phyloP scores from a whole-genome alignment of 1,140 invertebrate genomes.

The Saccostrea cuccullata region DNA sequence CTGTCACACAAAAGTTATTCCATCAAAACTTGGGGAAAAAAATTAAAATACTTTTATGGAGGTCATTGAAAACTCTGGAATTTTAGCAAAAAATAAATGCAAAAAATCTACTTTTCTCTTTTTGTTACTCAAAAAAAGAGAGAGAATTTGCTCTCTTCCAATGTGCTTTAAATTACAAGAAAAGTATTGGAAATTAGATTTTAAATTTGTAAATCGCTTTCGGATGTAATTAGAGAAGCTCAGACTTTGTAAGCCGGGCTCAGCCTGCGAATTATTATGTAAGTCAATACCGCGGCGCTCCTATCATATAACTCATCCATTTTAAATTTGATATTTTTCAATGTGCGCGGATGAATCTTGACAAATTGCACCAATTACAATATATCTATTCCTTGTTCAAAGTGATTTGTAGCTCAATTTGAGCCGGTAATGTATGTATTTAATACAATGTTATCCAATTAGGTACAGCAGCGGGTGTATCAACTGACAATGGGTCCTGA shows the following conservation, averaged over 20 bases:
- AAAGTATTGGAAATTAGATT: conserved; percentile 18
- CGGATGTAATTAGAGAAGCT: not conserved
- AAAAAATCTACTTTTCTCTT: not conserved
- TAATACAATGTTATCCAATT: not conserved
- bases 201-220: not conserved
- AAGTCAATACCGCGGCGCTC: not conserved
- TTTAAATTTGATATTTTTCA: conserved; percentile 33
- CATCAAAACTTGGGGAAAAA: not conserved
- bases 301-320: not conserved
- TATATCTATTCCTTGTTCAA: conserved; percentile 17
- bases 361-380: conserved; percentile 5
- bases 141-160: not conserved
- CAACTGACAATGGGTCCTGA: not conserved
- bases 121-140: not conserved
- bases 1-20: not conserved
- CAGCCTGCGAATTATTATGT: not conserved
- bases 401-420: conserved; percentile 11
- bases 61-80: not conserved
- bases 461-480: not conserved
- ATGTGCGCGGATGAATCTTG: not conserved
- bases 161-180: not conserved
- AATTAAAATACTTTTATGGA: not conserved
- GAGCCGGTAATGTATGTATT: not conserved
- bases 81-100: not conserved
- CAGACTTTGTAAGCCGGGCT: not conserved